Evolutionary conservation across 1,140 invertebrate genomes (phyloP).

Genomic region (Drosophila sturtevanti): DNA sequence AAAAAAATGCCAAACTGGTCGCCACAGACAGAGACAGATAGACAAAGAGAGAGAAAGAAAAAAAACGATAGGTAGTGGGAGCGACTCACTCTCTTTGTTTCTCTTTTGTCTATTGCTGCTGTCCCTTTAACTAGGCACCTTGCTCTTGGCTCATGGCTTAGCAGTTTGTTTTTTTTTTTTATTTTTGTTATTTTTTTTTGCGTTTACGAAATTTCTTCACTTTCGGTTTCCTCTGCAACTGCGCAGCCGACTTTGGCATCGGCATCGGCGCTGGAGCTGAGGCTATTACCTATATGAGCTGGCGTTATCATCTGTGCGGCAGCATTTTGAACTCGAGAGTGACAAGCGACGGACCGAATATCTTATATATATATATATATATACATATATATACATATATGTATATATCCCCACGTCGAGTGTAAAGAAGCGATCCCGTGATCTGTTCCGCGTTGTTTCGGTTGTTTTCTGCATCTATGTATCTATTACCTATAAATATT

Average conservation of each 20-base stretch:
- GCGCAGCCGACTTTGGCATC: conserved; percentile 24
- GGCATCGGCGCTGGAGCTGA: conserved; percentile 16
- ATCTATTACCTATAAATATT: too few species aligned
- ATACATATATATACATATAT: not conserved
- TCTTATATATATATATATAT: not conserved
- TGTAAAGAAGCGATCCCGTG: conserved; percentile 18
- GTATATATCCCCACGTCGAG: conserved; percentile 3
- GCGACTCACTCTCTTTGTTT: conserved; percentile 9
- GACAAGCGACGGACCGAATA: conserved; percentile 67
- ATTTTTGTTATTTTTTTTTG: conserved; percentile 17
- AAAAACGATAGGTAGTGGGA: conserved; percentile 22
- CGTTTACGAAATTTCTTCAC: conserved; percentile 69
- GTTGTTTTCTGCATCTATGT: not conserved
- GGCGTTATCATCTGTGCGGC: conserved; percentile 72
- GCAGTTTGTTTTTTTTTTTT: conserved; percentile 16
- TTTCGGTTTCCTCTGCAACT: conserved; percentile 58
- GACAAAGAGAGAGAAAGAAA: not conserved
- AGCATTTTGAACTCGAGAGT: conserved; percentile 79
- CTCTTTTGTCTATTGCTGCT: not conserved
- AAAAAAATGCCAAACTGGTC: conserved; percentile 66
- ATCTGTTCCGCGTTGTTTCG: conserved; percentile 17
- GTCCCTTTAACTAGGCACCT: conserved; percentile 24
- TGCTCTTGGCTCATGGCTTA: conserved; percentile 19
- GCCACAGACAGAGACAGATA: conserved; percentile 1
- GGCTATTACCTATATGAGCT: conserved; percentile 77